phyloP scores from a whole-genome alignment of 2,797 vertebrate genomes.

The Anolis apletophallus region DNA sequence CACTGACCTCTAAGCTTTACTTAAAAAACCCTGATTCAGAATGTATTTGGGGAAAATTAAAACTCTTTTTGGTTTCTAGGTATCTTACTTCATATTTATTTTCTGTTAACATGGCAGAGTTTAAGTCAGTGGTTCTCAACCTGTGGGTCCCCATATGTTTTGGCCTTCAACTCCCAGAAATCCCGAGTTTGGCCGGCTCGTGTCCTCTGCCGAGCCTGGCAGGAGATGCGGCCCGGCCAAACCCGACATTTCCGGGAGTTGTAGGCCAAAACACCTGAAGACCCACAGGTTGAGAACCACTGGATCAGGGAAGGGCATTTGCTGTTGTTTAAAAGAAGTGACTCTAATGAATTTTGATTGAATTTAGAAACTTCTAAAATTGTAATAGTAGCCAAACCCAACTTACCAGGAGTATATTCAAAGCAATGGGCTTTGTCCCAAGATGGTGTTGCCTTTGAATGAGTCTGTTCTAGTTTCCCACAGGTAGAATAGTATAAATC shows the following conservation, averaged over 20 bases:
- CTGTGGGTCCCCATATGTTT: no score
- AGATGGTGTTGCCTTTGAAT: slow-evolving; percentile 60
- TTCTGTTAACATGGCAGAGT: slow-evolving; percentile 36
- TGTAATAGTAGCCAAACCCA: slow-evolving; percentile 43
- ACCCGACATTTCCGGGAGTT: no score
- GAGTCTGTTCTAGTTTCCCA: slow-evolving; percentile 71
- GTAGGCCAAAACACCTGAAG: no score
- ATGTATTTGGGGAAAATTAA: slow-evolving; percentile 45
- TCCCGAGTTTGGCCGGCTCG: no score
- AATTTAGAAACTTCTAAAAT: slow-evolving; percentile 60
- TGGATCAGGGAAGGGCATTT: slow-evolving; percentile 36
- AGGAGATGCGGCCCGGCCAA: no score
- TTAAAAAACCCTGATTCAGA: slow-evolving; percentile 32
- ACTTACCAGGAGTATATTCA: slow-evolving; percentile 63
- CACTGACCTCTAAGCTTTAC: slow-evolving; percentile 34
- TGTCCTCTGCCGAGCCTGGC: no score
- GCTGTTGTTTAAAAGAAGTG: slow-evolving; percentile 57
- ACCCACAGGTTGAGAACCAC: no score
- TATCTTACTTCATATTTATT: slow-evolving; percentile 15
- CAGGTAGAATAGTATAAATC: slow-evolving; percentile 79
- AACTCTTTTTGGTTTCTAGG: slow-evolving; percentile 31
- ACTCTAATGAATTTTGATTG: slow-evolving; percentile 50
- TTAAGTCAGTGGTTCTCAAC: slow-evolving; percentile 25
- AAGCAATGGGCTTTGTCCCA: slow-evolving; percentile 62
- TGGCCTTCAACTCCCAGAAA: no score